Percentiles rank a stretch among this genome's conserved stretches.
These are phyloP conservation scores for Drosophila mettleri DNA, from an alignment of 2,888 invertebrate species.

Conservation along the genomic window DNA sequence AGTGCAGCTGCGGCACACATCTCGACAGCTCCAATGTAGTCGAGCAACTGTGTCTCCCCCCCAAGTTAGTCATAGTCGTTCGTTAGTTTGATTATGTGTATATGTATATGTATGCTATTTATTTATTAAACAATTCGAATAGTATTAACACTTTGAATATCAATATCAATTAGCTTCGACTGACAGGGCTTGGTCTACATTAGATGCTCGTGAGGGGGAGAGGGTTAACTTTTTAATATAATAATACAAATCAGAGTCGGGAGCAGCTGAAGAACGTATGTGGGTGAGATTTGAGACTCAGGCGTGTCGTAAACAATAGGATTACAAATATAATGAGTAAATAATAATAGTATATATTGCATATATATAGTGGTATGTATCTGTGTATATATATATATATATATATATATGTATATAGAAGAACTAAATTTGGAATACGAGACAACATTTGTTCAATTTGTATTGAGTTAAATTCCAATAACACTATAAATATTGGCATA, in stretches of 20 bases:
- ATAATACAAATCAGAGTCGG: conserved; percentile 52
- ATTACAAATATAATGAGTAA: conserved; percentile 45
- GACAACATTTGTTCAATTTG: conserved; percentile 71
- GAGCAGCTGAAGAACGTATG: conserved; percentile 35
- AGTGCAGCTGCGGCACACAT: neutral
- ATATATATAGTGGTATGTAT: conserved; percentile 61
- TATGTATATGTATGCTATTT: conserved; percentile 63
- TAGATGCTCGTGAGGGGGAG: conserved; percentile 20
- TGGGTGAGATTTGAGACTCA: conserved; percentile 67
- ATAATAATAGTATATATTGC: conserved; percentile 39
- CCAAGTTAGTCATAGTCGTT: conserved; percentile 14
- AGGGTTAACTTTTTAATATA: conserved; percentile 35
- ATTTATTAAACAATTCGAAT: conserved; percentile 77
- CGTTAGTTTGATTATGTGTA: neutral
- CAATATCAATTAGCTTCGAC: conserved; percentile 63
- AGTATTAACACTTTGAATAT: conserved; percentile 78
- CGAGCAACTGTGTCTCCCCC: neutral
- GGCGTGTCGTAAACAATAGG: conserved; percentile 56
- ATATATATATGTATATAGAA: conserved; percentile 37
- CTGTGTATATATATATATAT: conserved; percentile 35
- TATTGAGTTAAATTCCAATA: conserved; percentile 71
- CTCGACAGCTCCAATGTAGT: neutral
- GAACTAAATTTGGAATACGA: conserved; percentile 74
- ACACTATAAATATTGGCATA: conserved; percentile 35
- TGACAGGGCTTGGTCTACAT: conserved; percentile 61